phyloP scores from a whole-genome alignment of 2,888 invertebrate genomes.

The Stomorhina lunata region DNA sequence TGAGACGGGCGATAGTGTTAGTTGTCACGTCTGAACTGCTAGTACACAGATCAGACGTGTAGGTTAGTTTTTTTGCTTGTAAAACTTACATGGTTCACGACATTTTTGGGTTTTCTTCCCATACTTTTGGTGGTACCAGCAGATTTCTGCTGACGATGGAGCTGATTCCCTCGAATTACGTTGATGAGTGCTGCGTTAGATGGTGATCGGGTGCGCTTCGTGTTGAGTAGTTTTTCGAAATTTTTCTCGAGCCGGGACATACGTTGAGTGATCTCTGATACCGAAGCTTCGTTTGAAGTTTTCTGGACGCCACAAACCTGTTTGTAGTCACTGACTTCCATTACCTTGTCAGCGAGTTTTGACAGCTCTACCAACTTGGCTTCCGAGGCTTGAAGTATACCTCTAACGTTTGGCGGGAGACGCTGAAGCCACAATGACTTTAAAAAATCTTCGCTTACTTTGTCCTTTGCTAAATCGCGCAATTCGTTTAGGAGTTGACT shows the following conservation, averaged over 20 bases:
- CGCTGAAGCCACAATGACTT: conserved; percentile 2
- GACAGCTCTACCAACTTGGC: neutral
- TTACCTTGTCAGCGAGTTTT: neutral
- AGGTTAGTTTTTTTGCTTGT: conserved; percentile 5
- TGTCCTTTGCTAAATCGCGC: neutral
- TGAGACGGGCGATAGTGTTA: neutral
- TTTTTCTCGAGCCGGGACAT: conserved; percentile 10
- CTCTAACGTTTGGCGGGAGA: neutral
- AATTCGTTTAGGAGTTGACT: neutral
- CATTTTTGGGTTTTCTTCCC: neutral
- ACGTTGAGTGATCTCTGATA: conserved; percentile 2
- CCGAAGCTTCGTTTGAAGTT: neutral
- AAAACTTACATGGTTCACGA: neutral
- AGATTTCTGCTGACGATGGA: neutral
- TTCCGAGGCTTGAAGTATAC: neutral
- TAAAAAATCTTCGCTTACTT: neutral
- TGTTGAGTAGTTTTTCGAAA: neutral
- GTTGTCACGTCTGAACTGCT: neutral
- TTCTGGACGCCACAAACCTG: neutral
- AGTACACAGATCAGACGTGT: neutral
- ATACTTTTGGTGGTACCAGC: conserved; percentile 29
- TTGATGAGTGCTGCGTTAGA: neutral
- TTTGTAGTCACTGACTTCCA: conserved; percentile 7
- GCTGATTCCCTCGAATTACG: neutral
- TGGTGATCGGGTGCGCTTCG: neutral